Percentiles rank a stretch among this genome's conserved stretches.
These are phyloP conservation scores for Cistogaster globosa DNA, from an alignment of 2,888 invertebrate species.

Conservation along the genomic window DNA sequence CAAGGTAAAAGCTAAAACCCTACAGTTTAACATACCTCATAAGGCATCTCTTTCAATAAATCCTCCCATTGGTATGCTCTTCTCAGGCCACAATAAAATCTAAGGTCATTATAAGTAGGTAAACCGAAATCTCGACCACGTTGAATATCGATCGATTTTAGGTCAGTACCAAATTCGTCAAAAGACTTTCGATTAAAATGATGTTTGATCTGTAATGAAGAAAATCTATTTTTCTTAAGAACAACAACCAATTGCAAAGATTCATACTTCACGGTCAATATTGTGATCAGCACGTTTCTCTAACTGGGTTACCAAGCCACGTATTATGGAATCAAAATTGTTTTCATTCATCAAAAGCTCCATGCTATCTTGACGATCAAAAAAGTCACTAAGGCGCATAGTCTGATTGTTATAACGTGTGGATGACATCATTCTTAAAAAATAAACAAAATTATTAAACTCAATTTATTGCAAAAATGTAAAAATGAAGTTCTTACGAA, in stretches of 20 bases:
- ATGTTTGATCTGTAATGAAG: slow-evolving; percentile 75
- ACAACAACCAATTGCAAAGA: not conserved
- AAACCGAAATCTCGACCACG: slow-evolving; percentile 77
- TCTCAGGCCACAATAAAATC: slow-evolving; percentile 76
- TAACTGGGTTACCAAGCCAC: slow-evolving; percentile 89
- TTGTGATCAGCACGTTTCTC: slow-evolving; percentile 89
- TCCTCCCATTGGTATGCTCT: slow-evolving; percentile 77
- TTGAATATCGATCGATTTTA: slow-evolving; percentile 79
- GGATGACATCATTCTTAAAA: slow-evolving; percentile 76
- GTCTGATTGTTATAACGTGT: slow-evolving; percentile 76
- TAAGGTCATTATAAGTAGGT: slow-evolving; percentile 78
- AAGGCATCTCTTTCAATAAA: slow-evolving; percentile 87
- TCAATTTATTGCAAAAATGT: not conserved
- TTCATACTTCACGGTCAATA: slow-evolving; percentile 85
- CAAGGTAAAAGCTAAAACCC: not conserved
- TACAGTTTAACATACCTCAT: slow-evolving; percentile 78
- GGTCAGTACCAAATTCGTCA: slow-evolving; percentile 85
- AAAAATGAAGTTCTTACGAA: slow-evolving; percentile 79
- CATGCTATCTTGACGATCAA: slow-evolving; percentile 75
- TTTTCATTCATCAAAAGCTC: slow-evolving; percentile 79
- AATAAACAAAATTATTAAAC: not conserved
- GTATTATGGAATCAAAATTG: slow-evolving; percentile 87
- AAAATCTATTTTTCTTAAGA: not conserved
- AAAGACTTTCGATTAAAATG: slow-evolving; percentile 77
- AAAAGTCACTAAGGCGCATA: slow-evolving; percentile 77